phyloP scores from a whole-genome alignment of 2,113 vertebrate species.

The Bufo gargarizans region DNA sequence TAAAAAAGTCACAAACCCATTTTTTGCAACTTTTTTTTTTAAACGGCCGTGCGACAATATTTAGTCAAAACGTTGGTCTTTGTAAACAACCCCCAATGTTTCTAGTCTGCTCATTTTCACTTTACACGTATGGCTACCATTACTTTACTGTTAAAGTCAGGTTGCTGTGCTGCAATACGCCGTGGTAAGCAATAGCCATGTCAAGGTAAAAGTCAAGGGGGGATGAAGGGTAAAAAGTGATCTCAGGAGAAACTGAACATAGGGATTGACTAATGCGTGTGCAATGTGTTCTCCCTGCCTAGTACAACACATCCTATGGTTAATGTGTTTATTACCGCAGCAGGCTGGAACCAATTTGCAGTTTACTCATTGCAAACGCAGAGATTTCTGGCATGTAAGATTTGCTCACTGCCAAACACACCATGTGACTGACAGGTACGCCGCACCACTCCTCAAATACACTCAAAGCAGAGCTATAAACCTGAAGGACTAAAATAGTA shows the following conservation, averaged over 20 bases:
- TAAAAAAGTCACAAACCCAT: too few species aligned
- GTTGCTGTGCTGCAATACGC: too few species aligned
- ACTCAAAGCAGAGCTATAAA: neutral
- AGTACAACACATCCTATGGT: constrained; percentile 2
- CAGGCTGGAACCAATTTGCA: constrained; percentile 33
- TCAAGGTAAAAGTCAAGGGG: neutral
- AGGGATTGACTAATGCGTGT: neutral
- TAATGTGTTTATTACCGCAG: constrained; percentile 38
- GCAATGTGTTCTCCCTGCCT: neutral
- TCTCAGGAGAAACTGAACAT: neutral
- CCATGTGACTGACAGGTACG: constrained; percentile 22
- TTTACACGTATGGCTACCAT: too few species aligned
- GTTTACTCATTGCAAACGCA: constrained; percentile 32
- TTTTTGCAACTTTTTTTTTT: too few species aligned
- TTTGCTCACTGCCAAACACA: neutral
- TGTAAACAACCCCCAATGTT: too few species aligned
- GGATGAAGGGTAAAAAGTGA: neutral
- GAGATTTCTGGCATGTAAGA: neutral
- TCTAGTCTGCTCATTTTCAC: too few species aligned
- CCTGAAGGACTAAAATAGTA: neutral
- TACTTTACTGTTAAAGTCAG: too few species aligned
- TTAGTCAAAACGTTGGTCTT: too few species aligned
- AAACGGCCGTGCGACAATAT: too few species aligned
- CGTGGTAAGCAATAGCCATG: neutral
- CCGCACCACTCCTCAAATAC: neutral